These are phyloP conservation scores for Sarcophaga bullata DNA, from an alignment of 1,140 invertebrate genomes.

Conservation along the genomic window DNA sequence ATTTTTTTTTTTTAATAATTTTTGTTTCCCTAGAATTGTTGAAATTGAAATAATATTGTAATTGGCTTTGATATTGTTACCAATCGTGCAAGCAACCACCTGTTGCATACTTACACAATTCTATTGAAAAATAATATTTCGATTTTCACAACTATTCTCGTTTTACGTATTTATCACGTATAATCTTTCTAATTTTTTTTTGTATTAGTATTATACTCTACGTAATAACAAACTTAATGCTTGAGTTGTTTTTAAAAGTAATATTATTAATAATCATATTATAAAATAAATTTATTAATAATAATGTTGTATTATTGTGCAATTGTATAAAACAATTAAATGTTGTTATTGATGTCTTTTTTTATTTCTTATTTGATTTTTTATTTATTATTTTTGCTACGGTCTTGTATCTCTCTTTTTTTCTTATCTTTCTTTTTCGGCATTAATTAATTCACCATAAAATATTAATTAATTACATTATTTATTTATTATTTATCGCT, in stretches of 20 bases:
- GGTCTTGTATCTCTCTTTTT: not conserved
- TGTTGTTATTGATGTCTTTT: not conserved
- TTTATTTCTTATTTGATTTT: not conserved
- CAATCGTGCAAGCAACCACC: not conserved
- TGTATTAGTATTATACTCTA: too few species aligned
- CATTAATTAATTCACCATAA: not conserved
- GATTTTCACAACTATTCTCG: too few species aligned
- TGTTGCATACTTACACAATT: not conserved
- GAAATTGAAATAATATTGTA: too few species aligned
- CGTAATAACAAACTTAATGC: not conserved
- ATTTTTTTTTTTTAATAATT: too few species aligned
- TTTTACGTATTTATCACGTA: too few species aligned
- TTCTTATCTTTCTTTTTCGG: not conserved
- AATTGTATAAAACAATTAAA: not conserved
- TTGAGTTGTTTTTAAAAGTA: conserved; percentile 8
- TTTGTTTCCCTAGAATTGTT: too few species aligned
- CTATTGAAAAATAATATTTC: too few species aligned
- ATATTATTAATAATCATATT: not conserved
- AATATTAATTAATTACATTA: conserved; percentile 16
- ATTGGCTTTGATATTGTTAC: too few species aligned
- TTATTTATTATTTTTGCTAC: not conserved
- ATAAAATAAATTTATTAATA: not conserved
- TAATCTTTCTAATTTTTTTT: too few species aligned
- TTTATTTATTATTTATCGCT: conserved; percentile 8
- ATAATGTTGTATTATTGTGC: not conserved